Base-by-base conservation (phyloP, 1,140 invertebrate species). In the Druon quercuslanigerum region DNA sequence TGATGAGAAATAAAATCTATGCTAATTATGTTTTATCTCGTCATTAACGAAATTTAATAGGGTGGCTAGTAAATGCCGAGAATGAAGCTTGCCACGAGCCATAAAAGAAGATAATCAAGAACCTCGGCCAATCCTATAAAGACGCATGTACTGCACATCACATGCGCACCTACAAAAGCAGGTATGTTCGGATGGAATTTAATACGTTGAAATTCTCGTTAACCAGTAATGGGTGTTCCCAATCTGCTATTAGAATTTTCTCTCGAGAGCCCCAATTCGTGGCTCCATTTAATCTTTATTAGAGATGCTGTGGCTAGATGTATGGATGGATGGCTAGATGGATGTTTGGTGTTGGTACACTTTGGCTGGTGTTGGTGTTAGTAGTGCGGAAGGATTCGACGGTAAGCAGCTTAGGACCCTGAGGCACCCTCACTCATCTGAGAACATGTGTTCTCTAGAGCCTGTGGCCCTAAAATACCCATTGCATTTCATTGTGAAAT, bases 391-490 rank as follows among this genome's bases (percentile, higher is more conserved):
- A 79, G 52, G 77, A 84, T 79, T 76, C 74, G 33, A 50, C 57
- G 2, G 52, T 83, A 84, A 84, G 77, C 83, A 71, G 79, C 81
- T 84, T 82, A 81, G 71, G 71, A 56, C 60, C 77, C 66, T 66
- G 73, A 51, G 50, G 19, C 40, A 52, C 46, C 33, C 50, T 76
- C 40, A 14, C 20, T 20, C 19, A 46, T 3, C 25, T 71, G 51
- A 76, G 71, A 78, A 75, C 79, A 77, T 60, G 76, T 80, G 76
- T 74, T 51, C 60, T 33, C 33, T n/a, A 50, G 50, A 74, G 57
- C 50, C 17, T 20, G 52, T 46, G 72, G 4, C 66, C 20, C 51
- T 19, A 17, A 12, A 33, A 16, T 60, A 60, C 33, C 14, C 9
- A 50, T n/a, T 74, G 8, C 17, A 75, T 50, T 54, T 46, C 16